Evolutionary conservation across 1,140 invertebrate genomes (phyloP).

Genomic region (Anthonomus grandis): DNA sequence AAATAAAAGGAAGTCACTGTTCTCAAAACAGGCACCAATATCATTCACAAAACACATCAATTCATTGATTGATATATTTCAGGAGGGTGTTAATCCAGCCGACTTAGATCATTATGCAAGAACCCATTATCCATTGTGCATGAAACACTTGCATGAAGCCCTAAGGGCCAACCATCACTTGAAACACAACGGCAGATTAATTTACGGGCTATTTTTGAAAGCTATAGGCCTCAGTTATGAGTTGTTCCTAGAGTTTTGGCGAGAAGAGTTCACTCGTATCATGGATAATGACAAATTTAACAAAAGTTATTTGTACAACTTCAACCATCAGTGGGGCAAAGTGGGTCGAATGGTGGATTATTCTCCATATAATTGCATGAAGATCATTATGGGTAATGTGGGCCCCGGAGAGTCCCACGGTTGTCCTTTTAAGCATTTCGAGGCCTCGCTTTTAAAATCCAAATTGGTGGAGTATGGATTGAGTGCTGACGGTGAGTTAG

Average conservation of each 20-base stretch:
- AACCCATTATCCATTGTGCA: conserved; percentile 90
- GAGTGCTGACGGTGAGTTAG: conserved; percentile 50
- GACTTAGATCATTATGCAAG: conserved; percentile 70
- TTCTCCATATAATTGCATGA: conserved; percentile 87
- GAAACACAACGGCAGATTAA: conserved; percentile 81
- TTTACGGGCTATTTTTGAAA: conserved; percentile 95
- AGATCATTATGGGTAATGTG: conserved; percentile 79
- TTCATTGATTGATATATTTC: conserved; percentile 12
- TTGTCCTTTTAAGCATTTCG: conserved; percentile 87
- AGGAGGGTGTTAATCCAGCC: conserved; percentile 44
- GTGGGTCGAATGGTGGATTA: conserved; percentile 90
- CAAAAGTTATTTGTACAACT: conserved; percentile 87
- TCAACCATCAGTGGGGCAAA: conserved; percentile 94
- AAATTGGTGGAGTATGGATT: conserved; percentile 68
- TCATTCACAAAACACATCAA: no score
- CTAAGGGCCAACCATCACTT: conserved; percentile 81
- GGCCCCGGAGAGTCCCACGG: conserved; percentile 84
- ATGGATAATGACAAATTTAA: conserved; percentile 92
- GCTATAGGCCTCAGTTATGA: conserved; percentile 53
- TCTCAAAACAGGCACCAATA: no score
- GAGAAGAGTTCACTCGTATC: conserved; percentile 84
- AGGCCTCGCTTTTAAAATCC: conserved; percentile 66
- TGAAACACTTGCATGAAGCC: conserved; percentile 82
- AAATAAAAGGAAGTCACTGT: no score
- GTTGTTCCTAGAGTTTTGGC: conserved; percentile 69